Percentiles rank a stretch among this genome's conserved stretches.
phyloP scores from a whole-genome alignment of 2,113 vertebrate genomes.

The Entomyzon cyanotis region DNA sequence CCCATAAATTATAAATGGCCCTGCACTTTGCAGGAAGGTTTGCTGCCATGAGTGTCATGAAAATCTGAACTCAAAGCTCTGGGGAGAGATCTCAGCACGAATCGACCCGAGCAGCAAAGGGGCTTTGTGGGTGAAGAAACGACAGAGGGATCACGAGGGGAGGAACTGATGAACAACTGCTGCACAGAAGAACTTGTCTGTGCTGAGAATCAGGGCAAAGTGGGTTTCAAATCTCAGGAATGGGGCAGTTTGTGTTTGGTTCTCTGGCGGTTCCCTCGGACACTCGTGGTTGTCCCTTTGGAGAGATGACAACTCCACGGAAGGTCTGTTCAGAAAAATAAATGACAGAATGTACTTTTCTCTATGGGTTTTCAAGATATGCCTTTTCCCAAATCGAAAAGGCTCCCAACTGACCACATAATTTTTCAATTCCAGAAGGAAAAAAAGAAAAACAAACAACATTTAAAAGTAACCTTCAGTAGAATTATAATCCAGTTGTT shows the following conservation, averaged over 20 bases:
- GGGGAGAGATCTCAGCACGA: background rate
- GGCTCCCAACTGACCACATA: background rate
- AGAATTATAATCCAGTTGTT: background rate
- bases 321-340: background rate
- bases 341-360: background rate
- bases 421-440: background rate
- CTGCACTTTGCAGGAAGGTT: background rate
- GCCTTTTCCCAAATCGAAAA: background rate
- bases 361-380: background rate
- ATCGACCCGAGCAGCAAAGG: background rate
- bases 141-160: background rate
- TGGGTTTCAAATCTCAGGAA: background rate
- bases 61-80: background rate
- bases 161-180: background rate
- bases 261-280: rapidly evolving
- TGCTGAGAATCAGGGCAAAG: background rate
- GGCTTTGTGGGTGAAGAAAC: background rate
- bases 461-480: background rate
- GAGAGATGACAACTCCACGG: background rate
- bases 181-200: background rate
- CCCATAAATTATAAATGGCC: background rate
- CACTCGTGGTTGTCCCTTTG: background rate
- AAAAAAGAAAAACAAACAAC: rapidly evolving
- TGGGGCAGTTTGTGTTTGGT: background rate
- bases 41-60: background rate